Base-by-base conservation (phyloP, 2,888 invertebrate species). In the Folsomia candida region DNA sequence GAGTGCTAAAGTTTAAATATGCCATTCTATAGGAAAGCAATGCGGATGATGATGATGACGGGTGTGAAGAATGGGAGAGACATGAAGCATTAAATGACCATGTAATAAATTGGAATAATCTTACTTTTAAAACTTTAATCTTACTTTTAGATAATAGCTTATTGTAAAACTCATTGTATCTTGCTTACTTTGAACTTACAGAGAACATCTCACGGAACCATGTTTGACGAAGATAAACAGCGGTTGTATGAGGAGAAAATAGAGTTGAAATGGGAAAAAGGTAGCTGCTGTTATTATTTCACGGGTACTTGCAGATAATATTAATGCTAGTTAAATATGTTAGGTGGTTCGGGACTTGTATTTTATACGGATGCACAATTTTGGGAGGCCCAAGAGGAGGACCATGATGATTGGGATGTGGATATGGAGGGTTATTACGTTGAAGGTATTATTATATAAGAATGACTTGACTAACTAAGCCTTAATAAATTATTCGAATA, bases 351-450 rank as follows among this genome's bases (percentile, higher is more conserved):
- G 66, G 87, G 87, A 71, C 81, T 87, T 0, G 86, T 87, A 6
- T 87, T 85, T 81, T 85, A 87, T 79, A 87, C 86, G 1, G 87
- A 87, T 81, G 86, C 85, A 20, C 84, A 84, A 75, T 85, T 82
- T 80, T 87, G 87, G 87, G 83, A 85, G 70, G 82, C 82, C 66
- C 81, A 83, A 71, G 84, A 85, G 72, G 85, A 84, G 76, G 82
- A 84, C 79, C 85, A 86, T 81, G 87, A 87, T 80, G 87, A 87
- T 76, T 86, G 85, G 84, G 87, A 87, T 81, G 84, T 87, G 1
- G 87, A 87, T 77, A 86, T 85, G 83, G 83, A 84, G 73, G 83
- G 82, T 1, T 87, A 86, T 80, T 85, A 85, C 75, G 84, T 85
- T 70, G 79, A 80, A 71, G 82, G 81, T 80, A n/a, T n/a, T n/a